Percentiles rank a stretch among this genome's conserved stretches.
Conservation (phyloP, 2,888 invertebrate genomes). For the Ptilodon capucinus region DNA sequence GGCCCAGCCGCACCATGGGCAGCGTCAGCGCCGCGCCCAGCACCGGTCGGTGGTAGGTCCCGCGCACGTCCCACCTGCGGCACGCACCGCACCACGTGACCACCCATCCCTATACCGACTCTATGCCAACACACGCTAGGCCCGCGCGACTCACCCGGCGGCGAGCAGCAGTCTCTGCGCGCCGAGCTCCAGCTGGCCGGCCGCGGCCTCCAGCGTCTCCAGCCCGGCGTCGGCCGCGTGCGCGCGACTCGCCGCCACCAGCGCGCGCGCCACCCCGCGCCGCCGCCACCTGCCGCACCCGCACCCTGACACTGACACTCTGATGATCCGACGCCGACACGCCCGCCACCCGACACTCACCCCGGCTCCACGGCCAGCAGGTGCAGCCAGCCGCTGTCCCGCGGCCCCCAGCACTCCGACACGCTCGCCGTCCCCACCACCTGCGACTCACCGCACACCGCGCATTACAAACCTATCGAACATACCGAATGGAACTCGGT, state of each 20-base stretch:
- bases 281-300: conserved; percentile 29
- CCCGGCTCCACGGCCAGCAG: conserved; percentile 32
- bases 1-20: conserved; percentile 41
- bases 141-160: conserved; percentile 7
- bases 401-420: conserved; percentile 39
- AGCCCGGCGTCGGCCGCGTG: conserved; percentile 17
- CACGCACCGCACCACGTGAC: not conserved
- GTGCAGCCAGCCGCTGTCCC: conserved; percentile 46
- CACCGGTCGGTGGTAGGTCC: conserved; percentile 50
- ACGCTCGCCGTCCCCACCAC: conserved; percentile 54
- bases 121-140: no score
- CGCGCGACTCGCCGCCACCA: conserved; percentile 23
- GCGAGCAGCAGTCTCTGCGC: conserved; percentile 34
- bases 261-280: conserved; percentile 40
- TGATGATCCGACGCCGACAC: not conserved
- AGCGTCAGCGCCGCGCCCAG: conserved; percentile 51
- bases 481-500: not conserved
- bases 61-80: conserved; percentile 48
- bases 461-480: not conserved
- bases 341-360: not conserved
- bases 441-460: conserved; percentile 11
- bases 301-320: not conserved
- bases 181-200: conserved; percentile 33
- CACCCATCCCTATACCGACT: no score
- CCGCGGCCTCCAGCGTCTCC: conserved; percentile 27